These are phyloP conservation scores for Austrolebias charrua DNA, from an alignment of 2,797 vertebrate genomes.

Conservation along the genomic window DNA sequence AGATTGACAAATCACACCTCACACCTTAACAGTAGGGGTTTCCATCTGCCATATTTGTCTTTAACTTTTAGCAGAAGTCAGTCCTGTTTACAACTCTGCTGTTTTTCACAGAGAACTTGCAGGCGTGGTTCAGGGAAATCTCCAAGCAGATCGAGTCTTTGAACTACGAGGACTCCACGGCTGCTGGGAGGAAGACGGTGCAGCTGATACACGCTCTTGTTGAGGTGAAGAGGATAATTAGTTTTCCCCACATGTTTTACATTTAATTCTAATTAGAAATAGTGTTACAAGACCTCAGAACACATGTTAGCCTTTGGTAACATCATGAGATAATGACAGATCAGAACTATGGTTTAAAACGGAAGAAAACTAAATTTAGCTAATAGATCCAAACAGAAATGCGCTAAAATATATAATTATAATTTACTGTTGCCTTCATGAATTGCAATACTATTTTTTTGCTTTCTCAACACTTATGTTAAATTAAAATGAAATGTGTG, in stretches of 20 bases:
- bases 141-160: constrained; percentile 96
- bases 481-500: no score
- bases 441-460: no score
- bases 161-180: constrained; percentile 97
- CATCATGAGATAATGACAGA: not conserved
- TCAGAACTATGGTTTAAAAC: not conserved
- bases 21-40: no score
- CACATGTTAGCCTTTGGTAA: not conserved
- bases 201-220: constrained; percentile 97
- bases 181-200: constrained; percentile 96
- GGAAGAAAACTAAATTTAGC: not conserved
- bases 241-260: constrained; percentile 10
- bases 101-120: constrained; percentile 88
- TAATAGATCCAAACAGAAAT: constrained; percentile 5
- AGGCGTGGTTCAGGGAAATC: constrained; percentile 99
- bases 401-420: no score
- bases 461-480: no score
- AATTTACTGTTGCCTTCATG: no score
- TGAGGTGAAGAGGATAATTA: constrained; percentile 82
- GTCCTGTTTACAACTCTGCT: constrained; percentile 12
- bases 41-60: no score
- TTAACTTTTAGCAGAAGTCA: not conserved
- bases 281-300: not conserved
- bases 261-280: constrained; percentile 5
- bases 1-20: no score